These are phyloP conservation scores for Listronotus oregonensis DNA, from an alignment of 1,140 invertebrate species.

Conservation along the genomic window DNA sequence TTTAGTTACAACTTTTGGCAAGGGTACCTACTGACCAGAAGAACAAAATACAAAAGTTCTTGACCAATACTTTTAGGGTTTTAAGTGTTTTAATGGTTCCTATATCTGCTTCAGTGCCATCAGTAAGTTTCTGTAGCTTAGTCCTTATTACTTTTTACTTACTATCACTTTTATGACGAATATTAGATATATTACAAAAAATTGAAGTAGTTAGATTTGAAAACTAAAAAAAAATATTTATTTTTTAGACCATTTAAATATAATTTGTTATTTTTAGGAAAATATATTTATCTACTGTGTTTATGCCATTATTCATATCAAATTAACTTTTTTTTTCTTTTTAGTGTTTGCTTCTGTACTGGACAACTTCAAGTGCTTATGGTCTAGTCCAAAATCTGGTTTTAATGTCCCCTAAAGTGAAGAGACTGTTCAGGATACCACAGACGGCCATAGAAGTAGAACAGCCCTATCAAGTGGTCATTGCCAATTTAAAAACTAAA, in stretches of 20 bases:
- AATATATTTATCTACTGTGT: no score
- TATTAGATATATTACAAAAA: no score
- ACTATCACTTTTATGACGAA: no score
- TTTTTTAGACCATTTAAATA: no score
- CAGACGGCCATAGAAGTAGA: constrained; percentile 66
- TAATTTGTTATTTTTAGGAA: no score
- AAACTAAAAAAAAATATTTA: no score
- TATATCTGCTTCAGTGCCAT: constrained; percentile 69
- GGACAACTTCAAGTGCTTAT: constrained; percentile 76
- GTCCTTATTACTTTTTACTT: constrained; percentile 9
- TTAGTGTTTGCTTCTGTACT: constrained; percentile 77
- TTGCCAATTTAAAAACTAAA: constrained; percentile 27
- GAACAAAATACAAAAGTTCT: constrained; percentile 61
- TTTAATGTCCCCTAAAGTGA: constrained; percentile 71
- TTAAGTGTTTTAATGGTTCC: constrained; percentile 72
- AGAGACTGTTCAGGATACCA: constrained; percentile 68
- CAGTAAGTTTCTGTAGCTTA: constrained; percentile 57
- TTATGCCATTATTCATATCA: no score
- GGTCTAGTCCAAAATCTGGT: constrained; percentile 75
- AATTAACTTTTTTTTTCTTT: constrained; percentile 50
- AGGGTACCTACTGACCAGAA: constrained; percentile 56
- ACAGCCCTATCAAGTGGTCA: constrained; percentile 65
- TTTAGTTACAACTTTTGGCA: constrained; percentile 64
- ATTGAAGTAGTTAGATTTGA: no score
- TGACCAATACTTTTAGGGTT: constrained; percentile 70